Conservation (phyloP, 2,797 vertebrate species). For the Thripadectes ignobilis region DNA sequence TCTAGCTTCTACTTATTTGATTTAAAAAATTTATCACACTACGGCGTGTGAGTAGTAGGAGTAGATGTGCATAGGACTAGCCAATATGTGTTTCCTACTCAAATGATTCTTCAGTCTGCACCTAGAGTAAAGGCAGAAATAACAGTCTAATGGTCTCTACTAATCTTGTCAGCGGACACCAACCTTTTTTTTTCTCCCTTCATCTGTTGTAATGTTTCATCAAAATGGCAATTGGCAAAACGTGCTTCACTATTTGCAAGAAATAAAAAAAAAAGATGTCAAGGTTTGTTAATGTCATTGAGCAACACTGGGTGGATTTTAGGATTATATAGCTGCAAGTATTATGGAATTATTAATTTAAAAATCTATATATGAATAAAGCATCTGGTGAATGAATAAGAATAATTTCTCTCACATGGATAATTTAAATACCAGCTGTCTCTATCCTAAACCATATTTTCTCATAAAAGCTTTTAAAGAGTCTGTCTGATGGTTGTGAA, state of each 20-base stretch:
- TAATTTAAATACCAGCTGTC: conserved; percentile 74
- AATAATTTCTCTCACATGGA: conserved; percentile 67
- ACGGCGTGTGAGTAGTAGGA: background rate
- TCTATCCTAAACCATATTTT: conserved; percentile 65
- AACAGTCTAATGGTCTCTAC: background rate
- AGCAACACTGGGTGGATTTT: conserved; percentile 32
- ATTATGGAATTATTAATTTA: conserved; percentile 71
- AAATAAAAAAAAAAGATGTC: conserved; percentile 46
- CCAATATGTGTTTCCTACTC: background rate
- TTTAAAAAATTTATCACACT: background rate
- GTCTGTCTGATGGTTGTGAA: conserved; percentile 46
- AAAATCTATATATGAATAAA: conserved; percentile 70
- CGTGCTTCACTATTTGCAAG: background rate
- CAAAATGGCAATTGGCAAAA: conserved; percentile 39
- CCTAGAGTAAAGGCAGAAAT: background rate
- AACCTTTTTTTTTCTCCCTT: background rate
- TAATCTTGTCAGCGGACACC: background rate
- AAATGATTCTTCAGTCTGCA: background rate
- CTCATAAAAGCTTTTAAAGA: conserved; percentile 72
- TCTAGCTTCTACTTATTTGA: background rate
- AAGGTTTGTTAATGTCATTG: conserved; percentile 50
- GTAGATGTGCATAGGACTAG: background rate
- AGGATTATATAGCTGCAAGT: conserved; percentile 29
- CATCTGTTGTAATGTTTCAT: background rate
- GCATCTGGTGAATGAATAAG: conserved; percentile 69